These are phyloP conservation scores for Phoenicopterus ruber DNA, from an alignment of 2,113 vertebrate species.

Conservation along the genomic window DNA sequence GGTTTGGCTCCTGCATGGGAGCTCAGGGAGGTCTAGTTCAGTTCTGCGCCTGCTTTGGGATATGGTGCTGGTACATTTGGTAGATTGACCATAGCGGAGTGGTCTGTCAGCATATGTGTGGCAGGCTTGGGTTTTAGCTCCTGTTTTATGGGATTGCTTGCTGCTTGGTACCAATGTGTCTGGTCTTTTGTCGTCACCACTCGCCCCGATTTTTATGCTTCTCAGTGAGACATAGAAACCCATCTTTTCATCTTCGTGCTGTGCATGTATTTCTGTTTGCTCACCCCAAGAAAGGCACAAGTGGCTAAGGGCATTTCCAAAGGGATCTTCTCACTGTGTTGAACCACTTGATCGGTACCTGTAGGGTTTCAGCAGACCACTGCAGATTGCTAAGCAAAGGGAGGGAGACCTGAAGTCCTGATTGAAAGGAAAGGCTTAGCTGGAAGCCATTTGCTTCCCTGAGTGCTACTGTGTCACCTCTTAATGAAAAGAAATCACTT, in stretches of 20 bases:
- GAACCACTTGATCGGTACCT: not conserved
- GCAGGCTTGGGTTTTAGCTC: not conserved
- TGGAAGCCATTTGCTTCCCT: not conserved
- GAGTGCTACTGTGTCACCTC: not conserved
- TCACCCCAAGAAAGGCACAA: not conserved
- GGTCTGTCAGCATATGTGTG: fast-evolving
- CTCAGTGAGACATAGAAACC: not conserved
- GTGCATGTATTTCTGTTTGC: not conserved
- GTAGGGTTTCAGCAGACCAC: not conserved
- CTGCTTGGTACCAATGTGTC: not conserved
- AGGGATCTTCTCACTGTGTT: not conserved
- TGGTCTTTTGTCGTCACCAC: not conserved
- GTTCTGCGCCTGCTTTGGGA: not conserved
- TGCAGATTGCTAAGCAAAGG: not conserved
- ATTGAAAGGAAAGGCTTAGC: not conserved
- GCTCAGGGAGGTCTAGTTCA: not conserved
- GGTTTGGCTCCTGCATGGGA: not conserved
- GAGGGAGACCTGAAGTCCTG: not conserved
- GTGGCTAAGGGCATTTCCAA: not conserved
- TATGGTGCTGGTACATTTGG: not conserved
- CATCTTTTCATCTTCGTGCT: not conserved
- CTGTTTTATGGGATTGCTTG: not conserved
- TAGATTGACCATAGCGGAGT: not conserved
- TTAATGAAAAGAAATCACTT: not conserved
- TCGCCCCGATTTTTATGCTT: not conserved